Evolutionary conservation across 2,888 invertebrate genomes (phyloP), one percentile per base, ranked within the genome.

Genomic region (Chromoteleia sp.): DNA sequence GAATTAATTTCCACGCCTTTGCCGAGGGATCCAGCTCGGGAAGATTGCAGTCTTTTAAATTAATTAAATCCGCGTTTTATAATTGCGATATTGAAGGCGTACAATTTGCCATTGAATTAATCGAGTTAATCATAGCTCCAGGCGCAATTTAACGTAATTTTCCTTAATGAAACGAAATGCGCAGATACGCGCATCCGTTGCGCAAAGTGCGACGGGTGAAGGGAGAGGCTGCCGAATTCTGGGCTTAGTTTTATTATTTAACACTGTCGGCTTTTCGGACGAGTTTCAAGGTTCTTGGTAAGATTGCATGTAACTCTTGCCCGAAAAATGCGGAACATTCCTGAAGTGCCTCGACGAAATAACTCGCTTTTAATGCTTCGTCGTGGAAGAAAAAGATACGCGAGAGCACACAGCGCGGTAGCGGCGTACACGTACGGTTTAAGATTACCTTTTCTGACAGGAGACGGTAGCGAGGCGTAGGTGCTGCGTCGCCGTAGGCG

Each of bases 391-490:
- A 54, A 70, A 71, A 52, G 77, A 68, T 48, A 67, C 52, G 61
- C 67, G 68, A 67, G 65, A 56, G 8, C 63, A 74, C 59, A 67
- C 52, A 54, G 80, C 81, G 81, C 87, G 84, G 89, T 89, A 88
- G 89, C 88, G 82, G 83, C 86, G 76, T 85, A 83, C 84, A 84
- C 86, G 85, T 87, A 86, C 85, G 86, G 86, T 82, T 84, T 84
- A 84, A 88, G 87, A 88, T 89, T 88, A 87, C 87, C 87, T 86
- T 84, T 85, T 85, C 85, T 87, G 87, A 88, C 87, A 88, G 86
- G 86, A 83, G 84, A 81, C 86, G 87, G 89, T 88, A 88, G 89
- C 86, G 86, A 86, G 86, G 87, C 88, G 88, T 88, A 88, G 88
- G 87, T 88, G 87, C 87, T 84, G 86, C 87, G 88, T 89, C 88